Base-by-base conservation (phyloP, 2,888 invertebrate genomes). In the Protodeltote pygarga region DNA sequence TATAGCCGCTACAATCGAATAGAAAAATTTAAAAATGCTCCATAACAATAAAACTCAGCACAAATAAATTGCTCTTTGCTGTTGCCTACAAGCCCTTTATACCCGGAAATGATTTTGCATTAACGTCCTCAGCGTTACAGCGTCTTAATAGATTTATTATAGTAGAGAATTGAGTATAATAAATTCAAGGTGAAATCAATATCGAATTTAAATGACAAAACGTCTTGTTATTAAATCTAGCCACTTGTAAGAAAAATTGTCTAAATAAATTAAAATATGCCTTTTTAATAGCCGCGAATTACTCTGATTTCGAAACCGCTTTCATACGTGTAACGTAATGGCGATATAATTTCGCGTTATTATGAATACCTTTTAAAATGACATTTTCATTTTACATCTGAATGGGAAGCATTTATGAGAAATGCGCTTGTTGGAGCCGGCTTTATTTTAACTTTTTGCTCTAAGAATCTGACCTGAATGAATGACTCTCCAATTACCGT, bases 171-270 rank as follows among this genome's bases (percentile, higher is more conserved):
- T 54, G 40, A 21, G 17, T 39, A 37, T 20, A 67, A 57, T 62
- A 54, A 32, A 45, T 32, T 58, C 65, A 68, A 68, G 68, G 68
- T 41, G 28, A 65, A 51, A 65, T 58, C 68, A 54, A 68, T 62
- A 62, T 68, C 45, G 52, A 57, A 65, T 57, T 51, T 34, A 59
- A 60, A 54, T 57, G 46, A 58, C 41, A 58, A 27, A 53, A 57
- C 38, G 54, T 44, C 29, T 41, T 33, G 45, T 63, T 49, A 65
- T 55, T 32, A 47, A 42, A 60, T 65, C 41, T 23, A 38, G 37
- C 9, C 46, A 38, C 37, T 46, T 41, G 27, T 25, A 38, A 15
- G 19, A 19, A 25, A 9, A 59, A 27, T 28, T 34, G 46, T 58
- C 52, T 41, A 39, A 21, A 54, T 38, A 46, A 49, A 50, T 61